phyloP scores from a whole-genome alignment of 2,888 invertebrate genomes.

The Ernsta delagoae region DNA sequence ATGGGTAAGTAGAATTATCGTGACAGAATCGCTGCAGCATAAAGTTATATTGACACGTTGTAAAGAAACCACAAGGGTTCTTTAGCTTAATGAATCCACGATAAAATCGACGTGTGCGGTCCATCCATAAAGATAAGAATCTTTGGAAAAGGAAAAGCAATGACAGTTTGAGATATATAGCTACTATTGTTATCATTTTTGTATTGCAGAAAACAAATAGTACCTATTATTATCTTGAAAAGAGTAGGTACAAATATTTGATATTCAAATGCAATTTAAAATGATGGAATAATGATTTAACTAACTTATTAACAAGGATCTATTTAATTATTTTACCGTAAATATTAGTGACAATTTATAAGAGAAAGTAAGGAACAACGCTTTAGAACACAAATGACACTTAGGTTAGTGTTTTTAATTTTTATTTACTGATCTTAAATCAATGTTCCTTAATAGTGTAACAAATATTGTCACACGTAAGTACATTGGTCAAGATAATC shows the following conservation, averaged over 20 bases:
- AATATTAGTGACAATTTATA: too few species aligned
- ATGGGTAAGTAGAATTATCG: slow-evolving; percentile 3
- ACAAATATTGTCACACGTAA: slow-evolving; percentile 44
- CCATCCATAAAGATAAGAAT: slow-evolving; percentile 25
- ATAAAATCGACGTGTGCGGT: slow-evolving; percentile 30
- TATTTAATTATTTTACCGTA: too few species aligned
- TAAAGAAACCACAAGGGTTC: slow-evolving; percentile 20
- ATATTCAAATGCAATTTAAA: not conserved
- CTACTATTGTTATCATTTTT: not conserved
- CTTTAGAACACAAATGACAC: too few species aligned
- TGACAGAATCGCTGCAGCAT: slow-evolving; percentile 9
- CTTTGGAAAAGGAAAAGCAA: slow-evolving; percentile 20
- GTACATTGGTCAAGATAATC: slow-evolving; percentile 66
- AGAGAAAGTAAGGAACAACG: too few species aligned
- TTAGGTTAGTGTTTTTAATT: too few species aligned
- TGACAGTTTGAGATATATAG: not conserved
- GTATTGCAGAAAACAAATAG: not conserved
- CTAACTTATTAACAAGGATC: too few species aligned
- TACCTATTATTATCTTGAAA: not conserved
- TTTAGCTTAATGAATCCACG: slow-evolving; percentile 11
- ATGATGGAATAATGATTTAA: not conserved
- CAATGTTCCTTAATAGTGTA: too few species aligned
- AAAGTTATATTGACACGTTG: slow-evolving; percentile 24
- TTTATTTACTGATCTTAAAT: too few species aligned
- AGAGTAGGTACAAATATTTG: not conserved